Evolutionary conservation across 92 coral and sea anemone species (phyloP), one percentile per base, ranked within the genome.

Genomic region (Pocillopora grandis): DNA sequence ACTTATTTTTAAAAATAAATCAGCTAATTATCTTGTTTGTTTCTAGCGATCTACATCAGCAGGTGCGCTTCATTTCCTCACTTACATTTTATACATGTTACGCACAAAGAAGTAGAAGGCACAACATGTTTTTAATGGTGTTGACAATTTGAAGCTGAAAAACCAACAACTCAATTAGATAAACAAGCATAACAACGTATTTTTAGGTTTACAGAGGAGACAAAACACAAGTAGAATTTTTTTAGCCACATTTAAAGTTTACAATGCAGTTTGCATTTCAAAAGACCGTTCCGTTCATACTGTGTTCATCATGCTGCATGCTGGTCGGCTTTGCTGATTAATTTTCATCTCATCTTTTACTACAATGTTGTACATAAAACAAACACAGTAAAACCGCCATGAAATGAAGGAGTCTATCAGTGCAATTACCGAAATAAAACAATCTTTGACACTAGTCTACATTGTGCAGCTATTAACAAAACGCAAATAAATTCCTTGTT

Each of bases 331-430:
- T 68, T 68, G 72, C 23, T 68, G 48, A 13, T 68, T 27, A 12
- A 3, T 68, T 68, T 68, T 68, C 36, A 21, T 31, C 15, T 7
- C 48, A 62, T 48, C 8, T 68, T 12, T 31, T 69, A 52, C 14
- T 8, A 3, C 52, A 21, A n/a, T 31, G 21, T 66, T 66, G 70
- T n/a, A 66, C 37, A 8, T 66, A 13, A 66, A 16, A 23, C 70
- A 23, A 66, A 9, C 14, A 12, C 68, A 35, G 70, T 1, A 66
- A 20, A 66, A 66, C 14, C 10, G 35, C 15, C 35, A 0, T 20
- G 70, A 66, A 20, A 20, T 23, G 68, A 64, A 64, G 72, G n/a
- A 66, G 72, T 76, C 66, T 61, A 52, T 58, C 65, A 37, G 9
- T 33, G 55, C 31, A 17, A 76, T 31, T 58, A 76, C 49, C 8